phyloP scores from a whole-genome alignment of 2,113 vertebrate genomes.

The Pteruthius melanotis region DNA sequence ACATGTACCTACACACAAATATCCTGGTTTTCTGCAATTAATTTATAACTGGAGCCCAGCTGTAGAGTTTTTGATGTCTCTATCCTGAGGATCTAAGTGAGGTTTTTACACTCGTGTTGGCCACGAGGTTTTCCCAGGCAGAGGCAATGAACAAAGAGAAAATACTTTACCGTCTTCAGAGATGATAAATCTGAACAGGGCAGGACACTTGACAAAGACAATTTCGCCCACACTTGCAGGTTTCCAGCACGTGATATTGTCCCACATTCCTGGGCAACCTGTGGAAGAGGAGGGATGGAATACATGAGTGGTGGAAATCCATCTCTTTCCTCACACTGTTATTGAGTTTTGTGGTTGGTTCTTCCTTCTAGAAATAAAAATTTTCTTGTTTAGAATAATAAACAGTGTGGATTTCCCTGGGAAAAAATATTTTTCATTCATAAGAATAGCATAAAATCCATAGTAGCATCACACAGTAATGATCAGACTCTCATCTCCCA shows the following conservation, averaged over 20 bases:
- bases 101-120: background rate
- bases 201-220: conserved; percentile 87
- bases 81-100: background rate
- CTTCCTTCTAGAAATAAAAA: background rate
- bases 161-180: conserved; percentile 84
- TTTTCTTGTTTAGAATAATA: background rate
- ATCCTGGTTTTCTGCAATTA: background rate
- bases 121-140: background rate
- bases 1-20: fast-evolving
- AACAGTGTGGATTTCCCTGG: fast-evolving
- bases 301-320: background rate
- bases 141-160: background rate
- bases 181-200: conserved; percentile 84
- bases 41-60: background rate
- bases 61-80: background rate
- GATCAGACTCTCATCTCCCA: background rate
- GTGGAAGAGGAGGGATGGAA: background rate
- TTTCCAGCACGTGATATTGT: conserved; percentile 96
- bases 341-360: background rate
- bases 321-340: background rate
- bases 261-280: conserved; percentile 95
- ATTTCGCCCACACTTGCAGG: conserved; percentile 82
- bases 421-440: background rate
- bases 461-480: background rate
- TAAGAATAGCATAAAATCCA: background rate